phyloP scores from a whole-genome alignment of 2,888 invertebrate genomes.

The Apodemia mormo region DNA sequence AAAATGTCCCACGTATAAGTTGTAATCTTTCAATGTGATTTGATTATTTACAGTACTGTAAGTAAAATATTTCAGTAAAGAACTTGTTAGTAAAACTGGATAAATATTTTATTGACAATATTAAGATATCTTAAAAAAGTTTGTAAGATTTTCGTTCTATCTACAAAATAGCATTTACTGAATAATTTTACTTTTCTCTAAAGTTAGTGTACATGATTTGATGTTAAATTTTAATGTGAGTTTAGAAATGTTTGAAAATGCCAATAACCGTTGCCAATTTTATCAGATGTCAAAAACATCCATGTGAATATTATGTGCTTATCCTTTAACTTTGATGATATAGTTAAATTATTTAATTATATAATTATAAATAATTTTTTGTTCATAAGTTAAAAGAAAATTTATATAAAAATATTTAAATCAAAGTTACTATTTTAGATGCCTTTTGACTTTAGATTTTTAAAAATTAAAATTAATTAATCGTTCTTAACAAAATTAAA shows the following conservation, averaged over 20 bases:
- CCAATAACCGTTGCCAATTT: constrained; percentile 34
- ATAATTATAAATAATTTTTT: no score
- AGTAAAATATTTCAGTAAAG: constrained; percentile 4
- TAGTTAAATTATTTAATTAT: not conserved
- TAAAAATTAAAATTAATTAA: no score
- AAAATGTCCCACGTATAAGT: not conserved
- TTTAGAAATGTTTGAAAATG: constrained; percentile 29
- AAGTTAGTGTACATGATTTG: constrained; percentile 17
- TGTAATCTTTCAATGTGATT: not conserved
- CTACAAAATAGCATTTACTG: not conserved
- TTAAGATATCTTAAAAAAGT: not conserved
- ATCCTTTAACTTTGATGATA: not conserved
- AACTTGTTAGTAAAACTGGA: no score
- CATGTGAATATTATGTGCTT: constrained; percentile 19
- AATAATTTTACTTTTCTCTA: constrained; percentile 3
- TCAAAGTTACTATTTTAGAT: no score
- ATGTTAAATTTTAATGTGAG: constrained; percentile 27
- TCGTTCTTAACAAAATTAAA: no score
- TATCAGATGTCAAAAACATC: not conserved
- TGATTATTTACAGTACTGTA: not conserved
- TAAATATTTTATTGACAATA: no score
- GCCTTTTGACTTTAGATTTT: no score
- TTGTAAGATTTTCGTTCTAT: not conserved
- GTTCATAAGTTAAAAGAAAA: no score
- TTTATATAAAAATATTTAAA: no score